Evolutionary conservation across 2,888 invertebrate species (phyloP), one percentile per base, ranked within the genome.

Genomic region (Dioctria linearis): DNA sequence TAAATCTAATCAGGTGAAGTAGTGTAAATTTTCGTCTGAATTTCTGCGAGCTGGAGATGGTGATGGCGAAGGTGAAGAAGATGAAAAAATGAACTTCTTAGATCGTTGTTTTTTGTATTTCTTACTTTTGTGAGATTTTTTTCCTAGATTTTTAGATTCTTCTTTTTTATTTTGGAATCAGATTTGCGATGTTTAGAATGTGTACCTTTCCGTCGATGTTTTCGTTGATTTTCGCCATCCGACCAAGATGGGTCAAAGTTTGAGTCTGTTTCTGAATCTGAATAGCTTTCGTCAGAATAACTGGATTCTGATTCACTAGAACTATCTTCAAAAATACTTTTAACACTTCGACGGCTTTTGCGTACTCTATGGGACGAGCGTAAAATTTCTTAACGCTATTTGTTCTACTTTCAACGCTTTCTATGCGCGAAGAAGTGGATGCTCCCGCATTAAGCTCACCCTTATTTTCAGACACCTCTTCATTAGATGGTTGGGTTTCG

Each of bases 381-480:
- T 82, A 82, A 61, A 46, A 82, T 65, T 82, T 82, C 49, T 80
- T 80, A 57, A 73, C 73, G 11, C 63, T 80, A 49, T 9, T 40
- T 69, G 63, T 65, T 57, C 78, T 63, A 39, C 46, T 79, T 42
- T 69, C 80, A 9, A 51, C 69, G 51, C 76, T 80, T 25, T 57
- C 42, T 5, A 81, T 59, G 57, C 80, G 80, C 6, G 82, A 79
- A 5, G 82, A 82, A 11, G 82, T 82, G n/a, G 82, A 82, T n/a
- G 82, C 81, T 4, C 81, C 82, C 51, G 80, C 78, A 66, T 80
- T 82, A 51, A 71, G 76, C 63, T 80, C 82, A 13, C 66, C 79
- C 13, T 76, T 80, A 11, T 11, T 69, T 13, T 73, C 63, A n/a
- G 25, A 39, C 57, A 67, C 9, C 11, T 49, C 61, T 65, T 59